Base-by-base conservation (phyloP, 2,113 vertebrate genomes). In the Alosa alosa region DNA sequence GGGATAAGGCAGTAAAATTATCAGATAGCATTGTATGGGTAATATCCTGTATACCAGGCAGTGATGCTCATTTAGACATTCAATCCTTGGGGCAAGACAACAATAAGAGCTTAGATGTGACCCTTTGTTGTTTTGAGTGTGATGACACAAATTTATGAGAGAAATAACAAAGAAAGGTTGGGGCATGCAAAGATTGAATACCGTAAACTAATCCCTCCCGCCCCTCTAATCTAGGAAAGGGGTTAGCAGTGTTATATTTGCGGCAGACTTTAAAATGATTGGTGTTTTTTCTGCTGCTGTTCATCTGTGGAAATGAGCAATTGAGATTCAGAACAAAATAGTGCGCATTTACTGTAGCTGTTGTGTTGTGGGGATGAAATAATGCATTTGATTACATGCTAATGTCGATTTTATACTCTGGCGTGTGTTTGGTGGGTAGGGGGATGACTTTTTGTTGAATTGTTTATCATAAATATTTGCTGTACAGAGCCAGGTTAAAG, bases 1-100 rank as follows among this genome's bases (percentile, higher is more conserved):
- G 25, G n/a, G 83, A 75, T 83, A 88, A 88, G 84, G 49, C 68
- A 44, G 81, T 78, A 82, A 87, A 83, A 82, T 86, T 52, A 88
- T 88, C 18, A 86, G 36, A 75, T 82, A 57, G 39, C 83, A 86
- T 57, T 86, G 85, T 83, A 31, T 82, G 82, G 41, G 68, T 78
- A 84, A 81, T 41, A 55, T n/a, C 55, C 81, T 75, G 45, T 84
- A 55, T 17, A 22, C 49, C n/a, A 82, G 81, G 68, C 83, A 85
- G 57, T 15, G 83, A 86, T 81, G 45, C 83, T 82, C 84, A 46
- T 75, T 81, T 85, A 25, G 25, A 46, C 11, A 44, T 31, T 31
- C 52, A 83, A 45, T 64, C 31, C 41, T n/a, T 39, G 31, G 50
- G 72, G 52, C 75, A 83, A 39, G 57, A 81, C n/a, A 84, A 86